A percentile compares a stretch with the other conserved stretches of the same genome.
Evolutionary conservation across 2,797 vertebrate species (phyloP).

Genomic region (Thripadectes ignobilis): DNA sequence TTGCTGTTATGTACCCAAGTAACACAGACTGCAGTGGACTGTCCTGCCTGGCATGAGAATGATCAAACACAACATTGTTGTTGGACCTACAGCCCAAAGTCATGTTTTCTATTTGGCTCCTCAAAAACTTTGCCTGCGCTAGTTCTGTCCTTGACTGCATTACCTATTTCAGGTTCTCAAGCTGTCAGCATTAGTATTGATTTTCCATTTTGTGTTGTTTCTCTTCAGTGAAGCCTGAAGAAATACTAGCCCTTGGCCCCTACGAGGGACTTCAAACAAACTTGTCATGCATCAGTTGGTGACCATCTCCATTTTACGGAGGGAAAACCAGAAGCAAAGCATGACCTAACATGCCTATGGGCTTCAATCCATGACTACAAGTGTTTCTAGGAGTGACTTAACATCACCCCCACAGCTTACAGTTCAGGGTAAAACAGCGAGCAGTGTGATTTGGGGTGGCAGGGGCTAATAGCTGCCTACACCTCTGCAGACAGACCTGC

Average conservation of each 20-base stretch:
- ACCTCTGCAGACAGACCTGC: background rate
- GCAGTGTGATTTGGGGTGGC: background rate
- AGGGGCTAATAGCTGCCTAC: background rate
- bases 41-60: background rate
- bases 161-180: background rate
- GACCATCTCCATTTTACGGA: background rate
- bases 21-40: background rate
- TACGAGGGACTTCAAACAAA: background rate
- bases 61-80: background rate
- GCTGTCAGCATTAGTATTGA: background rate
- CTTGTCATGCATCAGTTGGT: background rate
- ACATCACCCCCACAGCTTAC: background rate
- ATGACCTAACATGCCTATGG: background rate
- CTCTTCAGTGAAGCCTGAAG: background rate
- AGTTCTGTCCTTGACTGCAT: background rate
- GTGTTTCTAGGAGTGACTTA: background rate
- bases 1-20: background rate
- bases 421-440: background rate
- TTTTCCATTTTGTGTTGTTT: background rate
- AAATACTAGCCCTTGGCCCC: background rate
- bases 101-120: background rate
- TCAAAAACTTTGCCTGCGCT: background rate
- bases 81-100: background rate
- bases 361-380: background rate
- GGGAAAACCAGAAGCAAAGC: background rate